Base-by-base conservation (phyloP, 2,113 vertebrate species). In the Vidua chalybeata region DNA sequence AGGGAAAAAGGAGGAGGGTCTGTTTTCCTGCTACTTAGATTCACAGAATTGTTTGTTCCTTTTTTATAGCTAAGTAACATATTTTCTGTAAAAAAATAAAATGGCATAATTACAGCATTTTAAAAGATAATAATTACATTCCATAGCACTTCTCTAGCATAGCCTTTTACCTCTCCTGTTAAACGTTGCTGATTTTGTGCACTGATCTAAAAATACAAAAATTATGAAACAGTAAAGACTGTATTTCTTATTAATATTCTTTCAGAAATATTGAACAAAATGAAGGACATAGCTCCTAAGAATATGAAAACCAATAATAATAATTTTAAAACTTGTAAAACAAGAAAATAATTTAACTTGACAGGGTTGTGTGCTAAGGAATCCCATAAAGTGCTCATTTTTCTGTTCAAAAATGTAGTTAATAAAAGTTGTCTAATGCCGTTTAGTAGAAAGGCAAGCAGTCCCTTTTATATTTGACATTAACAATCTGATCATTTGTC, bases 401-500 rank as follows among this genome's bases (percentile, higher is more conserved):
- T 88, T 64, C 66, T 49, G 45, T 82, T 84, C 30, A 97, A 93
- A 76, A 95, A 62, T 7, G 48, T 46, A 89, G 85, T 87, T 97
- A 97, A 97, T 96, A 96, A 88, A 97, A 97, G 87, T 91, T 94
- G 89, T 87, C 90, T 97, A 94, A 97, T 91, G 94, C 91, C 95
- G 92, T 91, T 97, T 96, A 97, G 95, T 69, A 94, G 83, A 97
- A 97, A 97, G 93, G 94, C 82, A 98, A 97, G 97, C 87, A 96
- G 64, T 92, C 64, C 91, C 96, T 98, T 98, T 98, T 96, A 97
- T 97, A 98, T 97, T 97, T 99, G 98, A 99, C 99, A 99, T 99
- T 99, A 98, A 98, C 98, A 98, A 98, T 98, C 98, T 98, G 98
- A 98, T 98, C 98, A 98, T 98, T 98, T 98, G 98, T 98, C 94